These are phyloP conservation scores for Sphyrna mokarran DNA, from an alignment of 2,113 vertebrate genomes.

Conservation along the genomic window DNA sequence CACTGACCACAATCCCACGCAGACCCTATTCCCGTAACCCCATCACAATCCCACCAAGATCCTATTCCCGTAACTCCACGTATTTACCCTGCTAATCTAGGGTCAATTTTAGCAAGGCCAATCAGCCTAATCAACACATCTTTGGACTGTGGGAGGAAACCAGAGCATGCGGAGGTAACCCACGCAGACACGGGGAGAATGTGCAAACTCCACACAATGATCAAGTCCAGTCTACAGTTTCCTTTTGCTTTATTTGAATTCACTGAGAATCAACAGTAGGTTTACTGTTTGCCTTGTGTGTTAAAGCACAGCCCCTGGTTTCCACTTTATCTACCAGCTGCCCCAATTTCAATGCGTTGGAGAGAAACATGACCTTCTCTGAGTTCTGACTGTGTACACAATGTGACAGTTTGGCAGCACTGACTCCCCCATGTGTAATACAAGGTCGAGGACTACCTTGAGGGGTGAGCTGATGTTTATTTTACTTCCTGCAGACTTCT, in stretches of 20 bases:
- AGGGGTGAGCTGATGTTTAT: not conserved
- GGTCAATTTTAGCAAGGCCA: too few relatives aligned
- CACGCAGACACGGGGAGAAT: too few relatives aligned
- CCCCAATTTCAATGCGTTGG: not conserved
- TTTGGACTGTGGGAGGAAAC: too few relatives aligned
- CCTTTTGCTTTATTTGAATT: not conserved
- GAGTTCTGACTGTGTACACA: not conserved
- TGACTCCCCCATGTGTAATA: not conserved
- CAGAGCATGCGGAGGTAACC: too few relatives aligned
- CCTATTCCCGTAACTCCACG: too few relatives aligned
- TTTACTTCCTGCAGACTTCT: not conserved
- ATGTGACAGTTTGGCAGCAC: not conserved
- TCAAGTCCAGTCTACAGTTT: not conserved
- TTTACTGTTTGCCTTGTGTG: not conserved
- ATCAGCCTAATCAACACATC: too few relatives aligned
- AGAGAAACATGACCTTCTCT: not conserved
- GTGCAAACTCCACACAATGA: too few relatives aligned
- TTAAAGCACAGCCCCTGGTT: not conserved
- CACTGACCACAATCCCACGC: too few relatives aligned
- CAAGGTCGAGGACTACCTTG: not conserved
- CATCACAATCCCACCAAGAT: too few relatives aligned
- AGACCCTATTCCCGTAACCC: too few relatives aligned
- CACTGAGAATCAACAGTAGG: not conserved
- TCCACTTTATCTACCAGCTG: not conserved
- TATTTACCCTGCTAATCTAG: too few relatives aligned